These are phyloP conservation scores for Drosophila formosana DNA, from an alignment of 2,888 invertebrate species.

Conservation along the genomic window DNA sequence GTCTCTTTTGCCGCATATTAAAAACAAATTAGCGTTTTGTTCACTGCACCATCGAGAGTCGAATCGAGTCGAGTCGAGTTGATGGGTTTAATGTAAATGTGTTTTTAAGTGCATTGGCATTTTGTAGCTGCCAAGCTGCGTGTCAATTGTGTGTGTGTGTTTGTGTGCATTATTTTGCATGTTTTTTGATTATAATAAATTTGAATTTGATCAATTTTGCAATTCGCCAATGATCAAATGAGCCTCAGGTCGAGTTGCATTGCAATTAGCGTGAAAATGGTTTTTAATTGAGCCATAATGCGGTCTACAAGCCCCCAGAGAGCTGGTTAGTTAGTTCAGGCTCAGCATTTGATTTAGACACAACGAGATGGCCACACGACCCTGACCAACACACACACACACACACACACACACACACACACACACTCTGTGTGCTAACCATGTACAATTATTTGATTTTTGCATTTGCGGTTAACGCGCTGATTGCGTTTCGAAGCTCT, in stretches of 20 bases:
- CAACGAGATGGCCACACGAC: slow-evolving; percentile 33
- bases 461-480: slow-evolving; percentile 16
- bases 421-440: not conserved
- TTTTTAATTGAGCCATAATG: slow-evolving; percentile 79
- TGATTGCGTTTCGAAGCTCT: slow-evolving; percentile 26
- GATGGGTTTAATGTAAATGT: slow-evolving; percentile 45
- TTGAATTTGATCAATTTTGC: slow-evolving; percentile 47
- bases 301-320: slow-evolving; percentile 54
- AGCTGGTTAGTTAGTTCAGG: slow-evolving; percentile 47
- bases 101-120: slow-evolving; percentile 61
- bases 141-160: slow-evolving; percentile 58
- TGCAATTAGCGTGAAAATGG: slow-evolving; percentile 70
- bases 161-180: slow-evolving; percentile 39
- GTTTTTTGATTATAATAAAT: slow-evolving; percentile 46
- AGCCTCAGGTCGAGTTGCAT: slow-evolving; percentile 23
- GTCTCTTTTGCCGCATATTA: slow-evolving; percentile 58
- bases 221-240: slow-evolving; percentile 31
- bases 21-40: slow-evolving; percentile 76
- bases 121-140: slow-evolving; percentile 39
- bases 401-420: too few relatives aligned
- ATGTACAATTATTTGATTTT: slow-evolving; percentile 10
- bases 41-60: slow-evolving; percentile 10
- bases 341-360: slow-evolving; percentile 12
- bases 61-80: not conserved
- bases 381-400: not conserved